phyloP scores from a whole-genome alignment of 2,888 invertebrate species.

The Smittia sp. region DNA sequence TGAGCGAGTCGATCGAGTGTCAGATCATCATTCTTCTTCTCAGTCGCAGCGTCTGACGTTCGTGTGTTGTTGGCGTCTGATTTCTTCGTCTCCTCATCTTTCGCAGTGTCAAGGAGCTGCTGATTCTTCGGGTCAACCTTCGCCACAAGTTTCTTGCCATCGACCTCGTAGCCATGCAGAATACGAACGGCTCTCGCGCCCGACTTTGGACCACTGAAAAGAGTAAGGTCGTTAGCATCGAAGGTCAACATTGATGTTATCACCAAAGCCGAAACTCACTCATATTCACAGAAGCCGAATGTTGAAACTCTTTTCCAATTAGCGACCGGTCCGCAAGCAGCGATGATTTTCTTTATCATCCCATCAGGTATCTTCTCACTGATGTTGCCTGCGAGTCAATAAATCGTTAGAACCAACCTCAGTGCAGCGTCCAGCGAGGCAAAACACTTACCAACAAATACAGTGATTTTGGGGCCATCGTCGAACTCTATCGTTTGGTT shows the following conservation, averaged over 20 bases:
- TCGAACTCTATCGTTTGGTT: constrained; percentile 43
- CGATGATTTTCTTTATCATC: constrained; percentile 88
- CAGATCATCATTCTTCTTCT: constrained; percentile 69
- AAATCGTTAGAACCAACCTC: not conserved
- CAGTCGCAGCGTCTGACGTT: constrained; percentile 71
- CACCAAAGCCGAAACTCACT: constrained; percentile 53
- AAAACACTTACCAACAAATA: constrained; percentile 83
- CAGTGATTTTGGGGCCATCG: constrained; percentile 89
- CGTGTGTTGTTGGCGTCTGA: constrained; percentile 57
- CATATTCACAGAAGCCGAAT: constrained; percentile 98
- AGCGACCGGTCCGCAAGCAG: constrained; percentile 89
- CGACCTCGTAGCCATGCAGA: constrained; percentile 88
- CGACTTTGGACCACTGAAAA: constrained; percentile 75
- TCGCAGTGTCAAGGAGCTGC: constrained; percentile 88
- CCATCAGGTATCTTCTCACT: constrained; percentile 92
- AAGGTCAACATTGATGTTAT: not conserved
- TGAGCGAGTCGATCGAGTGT: constrained; percentile 75
- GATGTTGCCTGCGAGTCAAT: constrained; percentile 66
- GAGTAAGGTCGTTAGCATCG: no score
- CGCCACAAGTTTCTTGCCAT: constrained; percentile 90
- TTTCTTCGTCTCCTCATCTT: constrained; percentile 67
- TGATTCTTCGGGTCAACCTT: constrained; percentile 98
- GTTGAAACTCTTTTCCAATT: constrained; percentile 98
- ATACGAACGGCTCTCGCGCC: constrained; percentile 90
- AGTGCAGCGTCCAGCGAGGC: not conserved